phyloP scores from a whole-genome alignment of 2,888 invertebrate species.

The Philereme transversata region DNA sequence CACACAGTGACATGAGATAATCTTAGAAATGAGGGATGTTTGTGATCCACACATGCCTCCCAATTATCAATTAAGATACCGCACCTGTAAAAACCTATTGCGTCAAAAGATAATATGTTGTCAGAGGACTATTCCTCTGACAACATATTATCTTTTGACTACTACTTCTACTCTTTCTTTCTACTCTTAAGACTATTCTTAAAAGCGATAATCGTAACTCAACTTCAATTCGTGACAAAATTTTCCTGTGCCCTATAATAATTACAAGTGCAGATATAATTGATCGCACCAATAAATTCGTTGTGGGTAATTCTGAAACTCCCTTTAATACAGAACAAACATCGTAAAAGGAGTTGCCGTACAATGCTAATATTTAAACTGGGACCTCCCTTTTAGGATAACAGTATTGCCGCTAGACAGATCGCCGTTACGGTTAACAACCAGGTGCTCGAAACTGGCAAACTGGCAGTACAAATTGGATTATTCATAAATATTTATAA shows the following conservation, averaged over 20 bases:
- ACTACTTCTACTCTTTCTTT: too few relatives aligned
- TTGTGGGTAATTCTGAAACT: conserved; percentile 35
- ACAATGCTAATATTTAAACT: conserved; percentile 59
- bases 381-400: conserved; percentile 60
- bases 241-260: conserved; percentile 21
- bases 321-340: conserved; percentile 45
- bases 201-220: too few relatives aligned
- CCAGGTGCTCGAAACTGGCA: conserved; percentile 45
- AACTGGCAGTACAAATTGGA: conserved; percentile 52
- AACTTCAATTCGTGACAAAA: background rate
- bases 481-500: conserved; percentile 74
- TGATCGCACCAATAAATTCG: conserved; percentile 45
- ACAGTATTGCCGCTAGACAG: conserved; percentile 53
- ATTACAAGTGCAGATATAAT: conserved; percentile 41
- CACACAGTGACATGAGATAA: too few relatives aligned
- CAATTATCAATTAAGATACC: too few relatives aligned
- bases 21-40: too few relatives aligned
- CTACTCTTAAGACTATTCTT: too few relatives aligned
- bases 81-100: too few relatives aligned
- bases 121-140: too few relatives aligned
- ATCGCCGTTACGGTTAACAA: conserved; percentile 55
- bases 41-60: too few relatives aligned
- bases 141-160: too few relatives aligned
- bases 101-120: too few relatives aligned
- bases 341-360: conserved; percentile 49